Conservation (phyloP, 2,888 invertebrate species). For the Coelinius sp. region DNA sequence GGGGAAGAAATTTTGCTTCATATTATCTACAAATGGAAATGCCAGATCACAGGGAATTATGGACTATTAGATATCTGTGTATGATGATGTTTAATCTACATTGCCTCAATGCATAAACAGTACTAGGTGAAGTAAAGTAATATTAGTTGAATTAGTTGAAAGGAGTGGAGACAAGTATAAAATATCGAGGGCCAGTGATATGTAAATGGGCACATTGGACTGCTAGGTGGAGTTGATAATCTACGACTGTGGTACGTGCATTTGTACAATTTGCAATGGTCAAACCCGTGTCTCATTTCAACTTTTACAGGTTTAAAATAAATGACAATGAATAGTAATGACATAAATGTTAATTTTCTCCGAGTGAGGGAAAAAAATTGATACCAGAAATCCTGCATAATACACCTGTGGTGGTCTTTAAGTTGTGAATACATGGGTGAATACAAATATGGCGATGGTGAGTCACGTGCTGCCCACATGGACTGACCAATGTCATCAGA, state of each 20-base stretch:
- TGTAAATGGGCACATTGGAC: constrained; percentile 35
- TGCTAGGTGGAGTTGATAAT: constrained; percentile 35
- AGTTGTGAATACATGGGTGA: not conserved
- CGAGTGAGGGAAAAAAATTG: not conserved
- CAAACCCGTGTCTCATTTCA: constrained; percentile 2
- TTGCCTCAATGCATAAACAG: constrained; percentile 16
- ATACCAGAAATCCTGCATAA: not conserved
- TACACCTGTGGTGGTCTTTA: constrained; percentile 3
- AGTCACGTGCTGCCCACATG: constrained; percentile 19
- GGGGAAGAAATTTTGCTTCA: not conserved
- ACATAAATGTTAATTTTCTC: not conserved
- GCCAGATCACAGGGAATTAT: not conserved
- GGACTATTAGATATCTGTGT: not conserved
- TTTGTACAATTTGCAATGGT: not conserved
- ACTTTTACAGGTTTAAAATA: not conserved
- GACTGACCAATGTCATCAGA: constrained; percentile 19
- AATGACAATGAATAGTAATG: not conserved
- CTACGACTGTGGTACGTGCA: constrained; percentile 34
- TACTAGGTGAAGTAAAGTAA: not conserved
- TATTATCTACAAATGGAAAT: not conserved
- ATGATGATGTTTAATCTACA: constrained; percentile 16
- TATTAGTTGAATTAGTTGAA: not conserved
- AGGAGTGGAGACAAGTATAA: constrained; percentile 31
- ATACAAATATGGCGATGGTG: constrained; percentile 5
- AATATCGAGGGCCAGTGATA: constrained; percentile 40